These are phyloP conservation scores for Formicarius rufipectus DNA, from an alignment of 2,113 vertebrate species.

Conservation along the genomic window DNA sequence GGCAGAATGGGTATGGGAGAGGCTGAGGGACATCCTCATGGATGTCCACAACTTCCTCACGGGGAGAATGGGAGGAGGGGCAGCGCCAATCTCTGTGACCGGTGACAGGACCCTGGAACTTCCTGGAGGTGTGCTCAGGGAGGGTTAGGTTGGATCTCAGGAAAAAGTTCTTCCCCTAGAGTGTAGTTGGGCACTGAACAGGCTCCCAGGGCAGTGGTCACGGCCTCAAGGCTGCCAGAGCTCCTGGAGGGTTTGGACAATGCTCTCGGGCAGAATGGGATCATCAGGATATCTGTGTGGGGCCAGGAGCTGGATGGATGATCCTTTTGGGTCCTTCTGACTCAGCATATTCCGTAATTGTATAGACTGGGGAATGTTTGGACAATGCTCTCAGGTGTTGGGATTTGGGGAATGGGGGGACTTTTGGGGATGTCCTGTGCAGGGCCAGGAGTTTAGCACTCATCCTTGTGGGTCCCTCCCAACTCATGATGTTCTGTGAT, in stretches of 20 bases:
- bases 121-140: not conserved
- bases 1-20: constrained; percentile 76
- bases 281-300: not conserved
- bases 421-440: not conserved
- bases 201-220: not conserved
- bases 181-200: not conserved
- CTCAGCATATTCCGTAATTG: not conserved
- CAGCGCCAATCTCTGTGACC: not conserved
- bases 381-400: not conserved
- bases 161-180: not conserved
- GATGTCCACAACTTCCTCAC: not conserved
- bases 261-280: not conserved
- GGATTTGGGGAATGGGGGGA: no score
- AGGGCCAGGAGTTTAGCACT: not conserved
- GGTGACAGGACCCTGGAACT: not conserved
- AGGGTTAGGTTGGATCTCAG: not conserved
- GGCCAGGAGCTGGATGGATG: not conserved
- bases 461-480: not conserved
- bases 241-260: not conserved
- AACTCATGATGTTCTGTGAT: not conserved
- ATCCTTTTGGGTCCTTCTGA: not conserved
- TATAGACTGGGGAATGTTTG: not conserved
- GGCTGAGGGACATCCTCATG: not conserved
- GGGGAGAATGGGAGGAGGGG: not conserved
- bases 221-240: not conserved